phyloP scores from a whole-genome alignment of 2,888 invertebrate species.

The Iselma pallidipennis region DNA sequence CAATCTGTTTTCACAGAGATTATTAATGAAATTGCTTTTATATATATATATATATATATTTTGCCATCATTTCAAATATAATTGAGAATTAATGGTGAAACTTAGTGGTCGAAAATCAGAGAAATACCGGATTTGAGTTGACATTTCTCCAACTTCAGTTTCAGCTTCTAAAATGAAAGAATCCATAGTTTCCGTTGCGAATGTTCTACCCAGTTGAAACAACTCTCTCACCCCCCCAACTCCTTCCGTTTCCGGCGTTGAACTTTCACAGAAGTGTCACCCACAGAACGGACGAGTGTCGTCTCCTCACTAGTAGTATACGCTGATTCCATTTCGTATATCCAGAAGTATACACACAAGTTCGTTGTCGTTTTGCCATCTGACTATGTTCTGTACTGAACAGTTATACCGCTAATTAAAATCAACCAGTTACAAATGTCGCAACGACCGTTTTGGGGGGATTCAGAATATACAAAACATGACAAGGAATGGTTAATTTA shows the following conservation, averaged over 20 bases:
- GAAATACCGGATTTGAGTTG: neutral
- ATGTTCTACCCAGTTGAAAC: conserved; percentile 23
- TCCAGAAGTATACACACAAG: conserved; percentile 11
- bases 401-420: conserved; percentile 13
- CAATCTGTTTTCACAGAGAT: neutral
- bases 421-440: conserved; percentile 8
- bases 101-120: neutral
- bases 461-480: neutral
- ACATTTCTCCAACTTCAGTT: neutral
- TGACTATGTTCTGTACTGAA: conserved; percentile 3
- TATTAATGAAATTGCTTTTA: neutral
- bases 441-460: neutral
- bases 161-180: conserved; percentile 15
- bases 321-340: conserved; percentile 13
- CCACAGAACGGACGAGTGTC: conserved; percentile 13
- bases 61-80: too few species aligned
- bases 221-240: conserved; percentile 20
- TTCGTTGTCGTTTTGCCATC: conserved; percentile 12
- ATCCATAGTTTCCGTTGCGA: conserved; percentile 24
- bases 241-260: conserved; percentile 28
- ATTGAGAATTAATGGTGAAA: neutral
- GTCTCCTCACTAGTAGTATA: conserved; percentile 11
- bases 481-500: neutral
- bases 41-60: too few species aligned
- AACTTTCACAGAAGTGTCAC: conserved; percentile 33